Conservation (phyloP, 2,888 invertebrate genomes). For the Catocala nupta region DNA sequence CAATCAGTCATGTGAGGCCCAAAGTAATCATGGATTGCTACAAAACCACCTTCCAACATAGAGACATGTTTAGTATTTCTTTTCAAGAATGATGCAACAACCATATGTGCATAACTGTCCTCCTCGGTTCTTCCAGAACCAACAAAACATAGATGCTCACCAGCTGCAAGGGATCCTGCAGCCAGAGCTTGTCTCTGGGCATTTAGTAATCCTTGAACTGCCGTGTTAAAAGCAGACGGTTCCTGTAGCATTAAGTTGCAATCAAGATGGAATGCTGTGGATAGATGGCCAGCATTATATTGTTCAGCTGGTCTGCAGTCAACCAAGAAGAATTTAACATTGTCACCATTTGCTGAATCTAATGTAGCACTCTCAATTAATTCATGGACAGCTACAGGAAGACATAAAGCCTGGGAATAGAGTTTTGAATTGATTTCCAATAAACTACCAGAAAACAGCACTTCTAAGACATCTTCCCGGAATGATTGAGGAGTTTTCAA, state of each 20-base stretch:
- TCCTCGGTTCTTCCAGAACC: slow-evolving; percentile 97
- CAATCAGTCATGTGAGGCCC: slow-evolving; percentile 93
- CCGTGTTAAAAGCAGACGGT: slow-evolving; percentile 97
- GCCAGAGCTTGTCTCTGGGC: slow-evolving; percentile 96
- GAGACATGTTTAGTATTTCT: slow-evolving; percentile 97
- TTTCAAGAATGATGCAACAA: slow-evolving; percentile 98
- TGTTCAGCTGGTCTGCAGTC: slow-evolving; percentile 99
- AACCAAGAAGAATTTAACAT: slow-evolving; percentile 96
- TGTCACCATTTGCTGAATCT: slow-evolving; percentile 88
- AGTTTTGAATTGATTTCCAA: slow-evolving; percentile 88
- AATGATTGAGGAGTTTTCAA: slow-evolving; percentile 97
- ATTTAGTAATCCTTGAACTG: slow-evolving; percentile 96
- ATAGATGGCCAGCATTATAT: slow-evolving; percentile 98
- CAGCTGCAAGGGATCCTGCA: slow-evolving; percentile 94
- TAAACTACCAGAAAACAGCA: slow-evolving; percentile 87
- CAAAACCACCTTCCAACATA: slow-evolving; percentile 96
- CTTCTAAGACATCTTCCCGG: slow-evolving; percentile 92
- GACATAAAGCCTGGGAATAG: slow-evolving; percentile 95
- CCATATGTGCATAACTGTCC: slow-evolving; percentile 99
- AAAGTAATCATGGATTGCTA: slow-evolving; percentile 94
- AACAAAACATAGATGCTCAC: slow-evolving; percentile 96
- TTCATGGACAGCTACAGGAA: slow-evolving; percentile 98
- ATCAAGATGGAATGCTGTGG: slow-evolving; percentile 99
- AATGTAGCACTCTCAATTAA: slow-evolving; percentile 93
- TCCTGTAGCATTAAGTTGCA: slow-evolving; percentile 99